Base-by-base conservation (phyloP, 2,888 invertebrate species). In the Teinopalpus imperialis region DNA sequence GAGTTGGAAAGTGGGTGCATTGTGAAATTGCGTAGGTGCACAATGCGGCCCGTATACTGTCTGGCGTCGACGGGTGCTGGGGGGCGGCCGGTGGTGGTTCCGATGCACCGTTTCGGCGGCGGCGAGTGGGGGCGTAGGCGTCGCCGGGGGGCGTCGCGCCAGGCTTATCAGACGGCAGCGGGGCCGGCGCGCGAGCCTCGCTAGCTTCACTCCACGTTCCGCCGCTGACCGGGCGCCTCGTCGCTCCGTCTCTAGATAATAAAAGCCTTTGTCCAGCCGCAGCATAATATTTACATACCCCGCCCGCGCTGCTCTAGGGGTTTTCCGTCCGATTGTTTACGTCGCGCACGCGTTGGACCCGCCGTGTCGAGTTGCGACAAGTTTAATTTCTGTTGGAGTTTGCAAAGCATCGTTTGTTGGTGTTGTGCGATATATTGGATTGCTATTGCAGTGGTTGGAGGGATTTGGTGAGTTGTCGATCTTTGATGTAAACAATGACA, bases 121-220 rank as follows among this genome's bases (percentile, higher is more conserved):
- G 70, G 69, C 67, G 74, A 74, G 79, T 81, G 79, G 79, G 83
- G 87, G 83, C 86, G 85, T 82, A 83, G 87, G 86, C 86, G 85
- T 81, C 85, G 81, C 81, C 86, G 81, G 82, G 86, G 86, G 87
- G 87, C 87, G 87, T 85, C 87, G 83, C 86, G 83, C 80, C 86
- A 80, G 86, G 79, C 87, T 87, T 87, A 87, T 87, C 87, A 86
- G 83, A 75, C 87, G 79, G 81, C 77, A 80, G 86, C 82, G 85
- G 86, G 82, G 86, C 78, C 70, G 81, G 76, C 85, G 82, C 74
- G 83, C 83, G 81, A 86, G 81, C 85, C 86, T 85, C 74, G 83
- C 83, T 81, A 86, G 81, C 85, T 85, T 85, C 87, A 86, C 85
- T 86, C 73, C 35, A 57, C 63, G 53, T 48, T 57, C 70, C 67